These are phyloP conservation scores for Reticulitermes lucifugus DNA, from an alignment of 2,888 invertebrate species.

Conservation along the genomic window DNA sequence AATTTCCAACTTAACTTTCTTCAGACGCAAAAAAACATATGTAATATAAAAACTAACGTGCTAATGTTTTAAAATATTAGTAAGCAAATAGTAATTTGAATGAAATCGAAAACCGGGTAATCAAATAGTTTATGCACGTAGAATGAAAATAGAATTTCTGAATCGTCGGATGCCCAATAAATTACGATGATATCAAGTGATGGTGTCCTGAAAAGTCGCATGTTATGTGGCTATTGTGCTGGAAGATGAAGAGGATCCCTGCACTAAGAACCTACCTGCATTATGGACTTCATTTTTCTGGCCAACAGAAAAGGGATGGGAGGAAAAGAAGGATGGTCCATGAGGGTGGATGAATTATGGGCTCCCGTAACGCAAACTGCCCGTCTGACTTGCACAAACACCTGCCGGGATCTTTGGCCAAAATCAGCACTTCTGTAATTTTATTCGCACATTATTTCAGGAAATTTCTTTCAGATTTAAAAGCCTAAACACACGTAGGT, in stretches of 20 bases:
- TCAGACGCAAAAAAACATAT: too few species aligned
- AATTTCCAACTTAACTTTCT: too few species aligned
- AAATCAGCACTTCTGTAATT: background rate
- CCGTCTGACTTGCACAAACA: constrained; percentile 7
- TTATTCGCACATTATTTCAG: background rate
- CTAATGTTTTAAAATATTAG: too few species aligned
- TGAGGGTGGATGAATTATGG: constrained; percentile 37
- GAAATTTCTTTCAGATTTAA: too few species aligned
- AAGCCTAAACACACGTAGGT: too few species aligned
- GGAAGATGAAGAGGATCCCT: constrained; percentile 7
- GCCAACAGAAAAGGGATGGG: background rate
- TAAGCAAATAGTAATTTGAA: too few species aligned
- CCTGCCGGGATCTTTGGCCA: background rate
- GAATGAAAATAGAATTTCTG: background rate
- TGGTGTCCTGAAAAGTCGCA: constrained; percentile 10
- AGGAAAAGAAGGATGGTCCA: background rate
- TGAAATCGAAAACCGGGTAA: too few species aligned
- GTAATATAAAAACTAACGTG: too few species aligned
- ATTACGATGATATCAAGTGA: background rate
- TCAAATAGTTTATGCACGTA: background rate
- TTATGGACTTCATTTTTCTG: constrained; percentile 39
- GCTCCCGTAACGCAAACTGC: constrained; percentile 38
- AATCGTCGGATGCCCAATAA: background rate
- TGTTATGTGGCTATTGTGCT: constrained; percentile 20
- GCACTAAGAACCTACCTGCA: background rate